Evolutionary conservation across 2,797 vertebrate genomes (phyloP).

Genomic region (Muraenolepis orangiensis): DNA sequence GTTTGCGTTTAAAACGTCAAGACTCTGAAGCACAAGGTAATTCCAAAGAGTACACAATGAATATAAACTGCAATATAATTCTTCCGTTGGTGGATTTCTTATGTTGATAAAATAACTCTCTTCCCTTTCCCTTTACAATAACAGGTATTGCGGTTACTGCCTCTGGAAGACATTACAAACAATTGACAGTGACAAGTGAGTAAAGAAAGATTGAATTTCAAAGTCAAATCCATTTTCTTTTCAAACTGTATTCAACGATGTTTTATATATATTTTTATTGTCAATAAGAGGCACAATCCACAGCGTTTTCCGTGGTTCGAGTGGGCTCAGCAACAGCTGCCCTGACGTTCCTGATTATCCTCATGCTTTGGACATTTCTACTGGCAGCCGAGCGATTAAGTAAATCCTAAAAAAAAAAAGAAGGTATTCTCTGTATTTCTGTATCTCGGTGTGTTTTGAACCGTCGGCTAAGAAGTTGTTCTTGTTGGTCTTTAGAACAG

Average conservation of each 20-base stretch:
- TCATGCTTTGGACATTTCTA: slow-evolving; percentile 57
- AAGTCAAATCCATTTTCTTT: not conserved
- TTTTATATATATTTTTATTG: slow-evolving; percentile 1
- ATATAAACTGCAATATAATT: not conserved
- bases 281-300: slow-evolving; percentile 39
- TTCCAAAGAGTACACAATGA: not conserved
- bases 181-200: slow-evolving; percentile 41
- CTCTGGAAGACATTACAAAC: slow-evolving; percentile 3
- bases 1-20: slow-evolving; percentile 31
- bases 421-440: not conserved
- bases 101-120: not conserved
- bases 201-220: not conserved
- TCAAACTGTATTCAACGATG: not conserved
- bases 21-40: slow-evolving; percentile 34
- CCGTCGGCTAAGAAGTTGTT: not conserved
- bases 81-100: not conserved
- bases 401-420: slow-evolving; percentile 43
- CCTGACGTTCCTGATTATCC: slow-evolving; percentile 43
- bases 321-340: slow-evolving; percentile 52
- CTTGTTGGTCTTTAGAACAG: slow-evolving; percentile 44
- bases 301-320: slow-evolving; percentile 38
- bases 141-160: slow-evolving; percentile 21
- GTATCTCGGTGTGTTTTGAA: not conserved
- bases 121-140: too few species aligned
- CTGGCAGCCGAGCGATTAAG: slow-evolving; percentile 52